Evolutionary conservation across 2,888 invertebrate species (phyloP).

Genomic region (Sceliomorpha sp.): DNA sequence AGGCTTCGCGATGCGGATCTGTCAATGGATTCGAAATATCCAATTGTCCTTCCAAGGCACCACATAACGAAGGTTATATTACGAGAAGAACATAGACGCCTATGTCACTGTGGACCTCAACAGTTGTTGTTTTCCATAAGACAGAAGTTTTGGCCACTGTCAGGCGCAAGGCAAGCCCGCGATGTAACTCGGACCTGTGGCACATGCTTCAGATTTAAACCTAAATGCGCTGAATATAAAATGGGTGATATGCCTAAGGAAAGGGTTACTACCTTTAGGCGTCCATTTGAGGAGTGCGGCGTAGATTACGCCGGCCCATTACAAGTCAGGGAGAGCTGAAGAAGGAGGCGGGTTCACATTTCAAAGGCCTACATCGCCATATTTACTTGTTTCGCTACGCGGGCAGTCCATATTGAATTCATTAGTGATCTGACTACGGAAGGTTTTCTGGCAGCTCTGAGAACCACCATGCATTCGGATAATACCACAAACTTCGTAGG

Average conservation of each 20-base stretch:
- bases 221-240: constrained; percentile 5
- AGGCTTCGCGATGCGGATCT: too few species aligned
- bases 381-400: constrained; percentile 56
- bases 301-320: constrained; percentile 51
- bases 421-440: constrained; percentile 39
- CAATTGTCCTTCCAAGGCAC: too few species aligned
- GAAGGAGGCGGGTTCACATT: constrained; percentile 24
- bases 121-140: background rate
- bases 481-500: constrained; percentile 51
- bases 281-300: constrained; percentile 20
- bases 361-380: constrained; percentile 56
- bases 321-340: constrained; percentile 24
- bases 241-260: constrained; percentile 29
- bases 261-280: constrained; percentile 8
- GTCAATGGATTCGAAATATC: too few species aligned
- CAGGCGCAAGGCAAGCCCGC: constrained; percentile 12
- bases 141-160: constrained; percentile 5
- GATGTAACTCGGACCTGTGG: constrained; percentile 18
- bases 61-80: background rate
- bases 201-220: constrained; percentile 28
- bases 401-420: constrained; percentile 49
- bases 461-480: constrained; percentile 31
- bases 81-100: background rate
- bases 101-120: too few species aligned
- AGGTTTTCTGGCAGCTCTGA: constrained; percentile 36